Evolutionary conservation across 30 jellyfish, hydroid and myxozoan genomes (phyloP), one percentile per base, ranked within the genome.

Genomic region (Aurelia sp.): DNA sequence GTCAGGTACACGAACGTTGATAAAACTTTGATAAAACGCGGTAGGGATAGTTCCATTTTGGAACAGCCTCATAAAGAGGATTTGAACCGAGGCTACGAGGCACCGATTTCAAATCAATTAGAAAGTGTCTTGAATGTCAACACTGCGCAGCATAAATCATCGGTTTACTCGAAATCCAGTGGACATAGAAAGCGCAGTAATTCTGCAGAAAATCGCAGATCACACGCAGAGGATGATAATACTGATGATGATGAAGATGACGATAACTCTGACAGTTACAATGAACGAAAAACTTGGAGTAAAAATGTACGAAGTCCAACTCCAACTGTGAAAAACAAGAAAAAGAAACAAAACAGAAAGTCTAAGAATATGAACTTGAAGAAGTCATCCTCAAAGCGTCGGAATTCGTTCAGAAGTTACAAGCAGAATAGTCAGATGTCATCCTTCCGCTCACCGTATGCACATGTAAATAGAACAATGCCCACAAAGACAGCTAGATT

Each of bases 21-120:
- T 16, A 84, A 84, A 63, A 83, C 66, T 84, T 73, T 84, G 80
- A 84, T 84, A 22, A 84, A 74, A 66, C 50, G 86, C 30, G 66
- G 64, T 41, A 78, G 48, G 31, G 51, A 62, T 13, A 60, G 4
- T 52, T n/a, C 47, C 18, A 31, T 27, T 35, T 44, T 44, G 15
- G 55, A 44, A 9, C 77, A 66, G 15, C 59, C 44, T 18, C 23
- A 59, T 18, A 59, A 59, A 59, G 69, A 18, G 13, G 69, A n/a
- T 18, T 59, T 18, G 33, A 59, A 21, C 33, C 69, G 33, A 59
- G 23, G 66, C 18, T 84, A 80, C 73, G 84, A 90, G 53, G 97
- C 95, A 11, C 97, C 97, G 13, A 78, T 91, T 47, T 91, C 97
- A 16, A 91, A 91, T 13, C 96, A 88, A 13, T 51, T 90, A 57